Percentiles rank a stretch among this genome's conserved stretches.
Evolutionary conservation across 2,888 invertebrate genomes (phyloP).

Genomic region (Automeris io): DNA sequence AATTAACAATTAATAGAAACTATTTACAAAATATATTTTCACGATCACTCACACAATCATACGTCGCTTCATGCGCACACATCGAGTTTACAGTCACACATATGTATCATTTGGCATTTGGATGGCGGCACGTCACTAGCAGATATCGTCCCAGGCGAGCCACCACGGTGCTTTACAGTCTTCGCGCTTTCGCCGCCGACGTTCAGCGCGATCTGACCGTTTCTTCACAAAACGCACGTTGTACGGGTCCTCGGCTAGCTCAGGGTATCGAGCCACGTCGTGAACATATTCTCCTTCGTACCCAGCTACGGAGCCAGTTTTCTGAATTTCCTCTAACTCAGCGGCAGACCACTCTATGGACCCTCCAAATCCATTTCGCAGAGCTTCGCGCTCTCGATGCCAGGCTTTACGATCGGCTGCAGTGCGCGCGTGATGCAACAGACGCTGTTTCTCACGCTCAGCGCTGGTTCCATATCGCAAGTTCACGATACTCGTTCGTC

Average conservation of each 20-base stretch:
- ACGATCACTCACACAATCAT: slow-evolving; percentile 53
- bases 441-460: slow-evolving; percentile 91
- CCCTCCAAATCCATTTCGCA: slow-evolving; percentile 86
- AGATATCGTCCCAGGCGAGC: slow-evolving; percentile 63
- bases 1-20: slow-evolving; percentile 77
- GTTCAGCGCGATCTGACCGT: slow-evolving; percentile 82
- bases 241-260: slow-evolving; percentile 96
- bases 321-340: slow-evolving; percentile 92
- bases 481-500: slow-evolving; percentile 92
- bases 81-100: slow-evolving; percentile 54
- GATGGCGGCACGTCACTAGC: slow-evolving; percentile 71
- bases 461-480: slow-evolving; percentile 95
- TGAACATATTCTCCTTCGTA: slow-evolving; percentile 96
- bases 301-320: slow-evolving; percentile 87
- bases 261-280: slow-evolving; percentile 92
- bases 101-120: slow-evolving; percentile 64
- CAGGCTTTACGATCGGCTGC: slow-evolving; percentile 94
- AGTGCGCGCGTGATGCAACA: slow-evolving; percentile 93
- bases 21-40: slow-evolving; percentile 74
- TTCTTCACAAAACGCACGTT: slow-evolving; percentile 94
- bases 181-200: slow-evolving; percentile 83
- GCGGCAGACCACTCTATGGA: slow-evolving; percentile 90
- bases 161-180: slow-evolving; percentile 66
- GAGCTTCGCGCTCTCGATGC: slow-evolving; percentile 92
- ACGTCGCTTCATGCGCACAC: slow-evolving; percentile 53